Evolutionary conservation across 2,113 vertebrate species (phyloP), one percentile per base, ranked within the genome.

Genomic region (Amphiprion ocellaris): DNA sequence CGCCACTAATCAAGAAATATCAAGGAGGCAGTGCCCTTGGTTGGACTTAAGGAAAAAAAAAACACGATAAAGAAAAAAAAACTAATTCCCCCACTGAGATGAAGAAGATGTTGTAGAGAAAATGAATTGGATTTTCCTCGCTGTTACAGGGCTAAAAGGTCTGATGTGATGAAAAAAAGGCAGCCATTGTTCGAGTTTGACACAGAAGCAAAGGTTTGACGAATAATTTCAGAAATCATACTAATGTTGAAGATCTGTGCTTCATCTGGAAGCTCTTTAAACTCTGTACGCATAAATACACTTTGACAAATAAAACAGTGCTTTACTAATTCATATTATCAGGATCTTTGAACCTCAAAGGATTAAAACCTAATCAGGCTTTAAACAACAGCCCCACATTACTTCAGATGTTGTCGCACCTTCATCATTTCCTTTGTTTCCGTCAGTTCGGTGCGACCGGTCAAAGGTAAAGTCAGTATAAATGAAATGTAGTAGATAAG

Each of bases 11-110:
- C 64, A 82, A 78, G 69, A 41, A 56, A 77, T 67, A 86, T 87
- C 69, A 87, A 85, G 78, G 83, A 80, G 81, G 62, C 74, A 59
- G 77, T 60, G 83, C 68, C 90, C 87, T 91, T 91, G 79, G 74
- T 79, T 64, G 41, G 41, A 15, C 14, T 44, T 15, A 14, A 44
- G 50, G 69, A 73, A 85, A 41, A 82, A 82, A 77, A 81, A 10
- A 68, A 83, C 58, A 85, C n/a, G 66, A 83, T 85, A 89, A 84
- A 82, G 77, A 12, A 9, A 12, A 44, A 44, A 44, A 56, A 87
- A 12, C 12, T 55, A 69, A 90, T 84, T 90, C 77, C 74, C 83
- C 82, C 74, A 44, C 11, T 44, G 11, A 44, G 12, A 44, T 44
- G 41, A 44, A 15, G 14, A 44, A 15, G 14, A 44, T 44, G 41